A percentile compares a stretch with the other conserved stretches of the same genome.
These are phyloP conservation scores for Ariolimax columbianus DNA, from an alignment of 2,888 invertebrate species.

Conservation along the genomic window DNA sequence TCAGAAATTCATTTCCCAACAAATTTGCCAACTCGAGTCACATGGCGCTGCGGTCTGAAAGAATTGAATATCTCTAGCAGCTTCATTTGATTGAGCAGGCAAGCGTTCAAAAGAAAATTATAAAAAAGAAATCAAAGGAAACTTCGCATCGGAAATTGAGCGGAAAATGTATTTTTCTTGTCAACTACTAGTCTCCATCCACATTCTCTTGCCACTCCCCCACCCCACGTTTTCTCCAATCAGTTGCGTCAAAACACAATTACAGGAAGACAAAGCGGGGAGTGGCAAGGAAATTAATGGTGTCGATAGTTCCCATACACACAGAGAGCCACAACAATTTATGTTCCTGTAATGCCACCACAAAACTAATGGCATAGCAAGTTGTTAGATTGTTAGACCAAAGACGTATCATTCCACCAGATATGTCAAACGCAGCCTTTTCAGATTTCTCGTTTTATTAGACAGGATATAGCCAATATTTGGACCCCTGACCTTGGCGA, in stretches of 20 bases:
- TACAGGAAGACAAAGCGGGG: not conserved
- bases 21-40: conserved; percentile 37
- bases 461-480: not conserved
- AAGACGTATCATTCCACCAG: not conserved
- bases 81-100: conserved; percentile 2
- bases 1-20: conserved; percentile 45
- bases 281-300: not conserved
- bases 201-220: not conserved
- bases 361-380: not conserved
- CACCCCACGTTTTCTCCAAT: not conserved
- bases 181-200: not conserved
- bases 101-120: not conserved
- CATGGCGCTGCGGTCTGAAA: not conserved
- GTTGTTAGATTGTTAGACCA: not conserved
- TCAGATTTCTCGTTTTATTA: not conserved
- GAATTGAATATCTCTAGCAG: conserved; percentile 14
- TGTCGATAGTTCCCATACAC: not conserved
- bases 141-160: conserved; percentile 21
- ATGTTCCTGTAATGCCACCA: not conserved
- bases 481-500: not conserved
- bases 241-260: not conserved
- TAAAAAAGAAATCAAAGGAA: not conserved
- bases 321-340: not conserved
- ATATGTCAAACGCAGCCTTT: not conserved
- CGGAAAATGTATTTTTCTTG: conserved; percentile 29